Conservation (phyloP, 2,888 invertebrate species). For the Microchrysa polita region DNA sequence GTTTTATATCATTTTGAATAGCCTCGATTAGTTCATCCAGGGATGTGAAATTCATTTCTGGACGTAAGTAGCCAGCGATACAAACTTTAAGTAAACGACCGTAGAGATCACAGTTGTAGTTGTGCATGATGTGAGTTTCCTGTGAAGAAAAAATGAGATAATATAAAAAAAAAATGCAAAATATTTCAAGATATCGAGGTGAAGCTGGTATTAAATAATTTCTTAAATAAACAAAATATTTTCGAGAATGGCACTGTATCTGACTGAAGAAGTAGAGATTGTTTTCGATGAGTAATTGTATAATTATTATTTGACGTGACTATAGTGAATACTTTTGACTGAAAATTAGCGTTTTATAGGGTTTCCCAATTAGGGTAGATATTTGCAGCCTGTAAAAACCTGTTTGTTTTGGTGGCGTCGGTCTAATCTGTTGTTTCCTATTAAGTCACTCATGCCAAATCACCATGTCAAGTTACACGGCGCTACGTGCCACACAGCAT, state of each 20-base stretch:
- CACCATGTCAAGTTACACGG: too few species aligned
- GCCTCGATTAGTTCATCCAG: conserved; percentile 78
- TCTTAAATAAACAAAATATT: too few species aligned
- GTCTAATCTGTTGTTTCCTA: too few species aligned
- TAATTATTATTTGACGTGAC: neutral
- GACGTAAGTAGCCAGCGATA: conserved; percentile 84
- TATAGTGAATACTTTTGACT: too few species aligned
- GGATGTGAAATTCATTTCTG: conserved; percentile 82
- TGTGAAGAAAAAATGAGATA: conserved; percentile 67
- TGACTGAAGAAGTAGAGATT: neutral
- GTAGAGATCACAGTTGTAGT: conserved; percentile 87
- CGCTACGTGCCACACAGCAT: too few species aligned
- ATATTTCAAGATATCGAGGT: neutral
- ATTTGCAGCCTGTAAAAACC: too few species aligned
- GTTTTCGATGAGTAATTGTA: neutral
- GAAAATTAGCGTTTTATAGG: too few species aligned
- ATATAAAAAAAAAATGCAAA: conserved; percentile 22
- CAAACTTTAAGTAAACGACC: conserved; percentile 80
- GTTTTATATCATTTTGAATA: conserved; percentile 81
- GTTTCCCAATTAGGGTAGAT: too few species aligned
- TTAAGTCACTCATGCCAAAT: too few species aligned
- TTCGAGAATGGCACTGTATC: too few species aligned
- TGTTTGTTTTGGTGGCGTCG: too few species aligned
- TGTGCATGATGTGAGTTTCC: conserved; percentile 93
- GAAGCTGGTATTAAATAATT: too few species aligned